A percentile compares a stretch with the other conserved stretches of the same genome.
Evolutionary conservation across 1,140 invertebrate species (phyloP).

Genomic region (Mercenaria mercenaria): DNA sequence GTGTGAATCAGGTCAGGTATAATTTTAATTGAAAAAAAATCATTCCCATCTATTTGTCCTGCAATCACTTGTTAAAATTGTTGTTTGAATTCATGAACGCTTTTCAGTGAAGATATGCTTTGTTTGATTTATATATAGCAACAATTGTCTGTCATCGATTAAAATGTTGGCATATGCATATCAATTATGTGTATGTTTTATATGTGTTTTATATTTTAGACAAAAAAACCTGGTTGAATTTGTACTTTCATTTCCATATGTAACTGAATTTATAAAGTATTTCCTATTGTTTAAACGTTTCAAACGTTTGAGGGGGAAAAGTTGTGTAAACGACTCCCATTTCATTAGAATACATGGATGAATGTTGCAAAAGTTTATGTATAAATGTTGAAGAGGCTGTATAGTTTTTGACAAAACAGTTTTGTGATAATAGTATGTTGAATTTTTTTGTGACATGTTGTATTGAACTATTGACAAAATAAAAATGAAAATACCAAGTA

Average conservation of each 20-base stretch:
- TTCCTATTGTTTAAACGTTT: background rate
- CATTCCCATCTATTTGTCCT: background rate
- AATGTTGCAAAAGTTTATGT: background rate
- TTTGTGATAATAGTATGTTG: conserved; percentile 32
- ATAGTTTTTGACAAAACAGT: background rate
- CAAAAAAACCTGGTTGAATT: background rate
- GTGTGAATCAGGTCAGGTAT: background rate
- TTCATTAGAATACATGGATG: background rate
- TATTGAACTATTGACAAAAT: conserved; percentile 8
- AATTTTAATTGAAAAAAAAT: background rate
- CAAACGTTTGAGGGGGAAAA: background rate
- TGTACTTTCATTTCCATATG: background rate
- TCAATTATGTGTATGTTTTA: too few species aligned
- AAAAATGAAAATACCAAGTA: conserved; percentile 15
- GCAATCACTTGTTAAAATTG: background rate
- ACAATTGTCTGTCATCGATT: background rate
- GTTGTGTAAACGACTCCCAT: background rate
- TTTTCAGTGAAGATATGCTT: background rate
- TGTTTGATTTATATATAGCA: too few species aligned
- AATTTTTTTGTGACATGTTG: conserved; percentile 14
- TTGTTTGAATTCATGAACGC: background rate
- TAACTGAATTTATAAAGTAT: background rate
- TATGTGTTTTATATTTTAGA: too few species aligned
- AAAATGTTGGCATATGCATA: background rate
- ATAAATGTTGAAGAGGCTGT: background rate